Base-by-base conservation (phyloP, 1,140 invertebrate genomes). In the Brachionus plicatilis region DNA sequence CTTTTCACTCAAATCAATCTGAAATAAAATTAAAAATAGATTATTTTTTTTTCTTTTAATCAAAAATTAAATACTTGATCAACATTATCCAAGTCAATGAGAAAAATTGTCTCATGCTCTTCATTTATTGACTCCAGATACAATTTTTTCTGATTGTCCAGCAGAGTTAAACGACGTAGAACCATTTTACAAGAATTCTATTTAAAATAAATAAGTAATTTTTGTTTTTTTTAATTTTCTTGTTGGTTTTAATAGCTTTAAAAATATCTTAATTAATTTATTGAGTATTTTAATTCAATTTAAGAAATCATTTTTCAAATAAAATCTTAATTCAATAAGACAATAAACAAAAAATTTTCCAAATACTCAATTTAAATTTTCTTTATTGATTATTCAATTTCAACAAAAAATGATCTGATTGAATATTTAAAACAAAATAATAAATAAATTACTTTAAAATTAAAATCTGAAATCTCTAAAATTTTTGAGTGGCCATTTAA, bases 61-160 rank as follows among this genome's bases (percentile, higher is more conserved):
- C 29, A 50, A 33, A 47, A 27, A 24, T 50, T 20, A 27, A 20
- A 50, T 76, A 76, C 72, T 76, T 76, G 43, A 14, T 76, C 72
- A 27, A 76, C 72, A 24, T 50, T 50, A 7, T 76, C 72, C 27
- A 76, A 50, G 14, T 76, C 72, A 11, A 76, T 76, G 8, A 76
- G 27, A 14, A 50, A 76, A 9, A 47, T 47, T 50, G 11, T 47
- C 27, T 50, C 11, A 1, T 76, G 17, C 4, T 50, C 17, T 14
- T 76, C 17, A 27, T 50, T 27, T 47, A 27, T 76, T 50, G 45
- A 29, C 43, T 76, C 72, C 12, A 76, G 12, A 50, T 50, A 76
- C n/a, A 76, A 27, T 50, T 50, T 76, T 76, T 76, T 76, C 6
- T 76, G 12, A 76, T 76, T 76, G 37, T 72, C 68, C n/a, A 72